Percentiles rank a stretch among this genome's conserved stretches.
Conservation (phyloP, 2,113 vertebrate genomes). For the Nestor notabilis region DNA sequence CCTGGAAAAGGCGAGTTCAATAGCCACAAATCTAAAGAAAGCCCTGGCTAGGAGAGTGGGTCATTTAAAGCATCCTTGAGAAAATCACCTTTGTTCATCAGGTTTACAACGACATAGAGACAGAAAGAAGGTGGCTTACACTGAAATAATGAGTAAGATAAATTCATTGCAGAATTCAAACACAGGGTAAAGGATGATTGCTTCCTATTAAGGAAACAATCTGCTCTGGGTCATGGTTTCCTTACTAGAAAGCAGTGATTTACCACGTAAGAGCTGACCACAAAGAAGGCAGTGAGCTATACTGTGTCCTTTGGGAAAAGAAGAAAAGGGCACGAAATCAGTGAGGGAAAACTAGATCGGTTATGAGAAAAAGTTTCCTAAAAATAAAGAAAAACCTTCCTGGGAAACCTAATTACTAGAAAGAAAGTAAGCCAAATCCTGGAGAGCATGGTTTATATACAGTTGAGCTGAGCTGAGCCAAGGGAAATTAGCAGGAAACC, state of each 20-base stretch:
- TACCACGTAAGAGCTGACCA: background rate
- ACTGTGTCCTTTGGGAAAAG: background rate
- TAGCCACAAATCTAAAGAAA: background rate
- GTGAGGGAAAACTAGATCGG: background rate
- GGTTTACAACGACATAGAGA: background rate
- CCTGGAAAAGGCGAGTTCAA: background rate
- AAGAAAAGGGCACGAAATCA: background rate
- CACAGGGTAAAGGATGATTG: background rate
- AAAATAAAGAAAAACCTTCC: constrained; percentile 9
- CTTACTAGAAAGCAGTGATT: background rate
- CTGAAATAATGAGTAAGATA: background rate
- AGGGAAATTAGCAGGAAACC: constrained; percentile 30
- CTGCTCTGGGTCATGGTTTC: background rate
- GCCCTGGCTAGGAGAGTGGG: background rate
- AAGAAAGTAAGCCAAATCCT: constrained; percentile 20
- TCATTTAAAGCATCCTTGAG: background rate
- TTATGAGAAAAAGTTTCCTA: background rate
- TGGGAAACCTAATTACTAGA: background rate
- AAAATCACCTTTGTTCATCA: background rate
- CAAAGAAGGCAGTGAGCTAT: background rate
- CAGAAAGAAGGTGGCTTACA: background rate
- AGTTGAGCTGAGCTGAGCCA: background rate
- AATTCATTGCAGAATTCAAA: background rate
- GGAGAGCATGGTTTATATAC: background rate
- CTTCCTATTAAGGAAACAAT: background rate